These are phyloP conservation scores for Aradophagus sp. DNA, from an alignment of 1,140 invertebrate species.

Conservation along the genomic window DNA sequence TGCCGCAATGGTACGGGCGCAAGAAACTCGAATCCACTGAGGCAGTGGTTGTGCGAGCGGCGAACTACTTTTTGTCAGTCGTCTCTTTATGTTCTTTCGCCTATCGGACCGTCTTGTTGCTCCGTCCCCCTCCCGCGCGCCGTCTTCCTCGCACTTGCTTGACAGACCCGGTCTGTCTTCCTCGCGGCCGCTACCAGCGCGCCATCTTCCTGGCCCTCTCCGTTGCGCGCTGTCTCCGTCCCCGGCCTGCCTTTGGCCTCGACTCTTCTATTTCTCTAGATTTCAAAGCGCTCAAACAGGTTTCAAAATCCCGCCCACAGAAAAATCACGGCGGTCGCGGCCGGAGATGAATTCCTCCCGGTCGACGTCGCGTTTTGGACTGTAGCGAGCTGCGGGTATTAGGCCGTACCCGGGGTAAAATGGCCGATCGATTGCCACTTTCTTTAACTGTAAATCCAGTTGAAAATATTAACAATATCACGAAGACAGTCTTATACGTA, in stretches of 20 bases:
- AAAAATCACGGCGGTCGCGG: constrained; percentile 65
- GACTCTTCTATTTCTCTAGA: constrained; percentile 71
- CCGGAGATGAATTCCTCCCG: constrained; percentile 40
- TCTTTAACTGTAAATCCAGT: too few relatives aligned
- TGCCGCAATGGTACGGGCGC: constrained; percentile 40
- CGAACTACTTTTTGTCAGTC: constrained; percentile 71
- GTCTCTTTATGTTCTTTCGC: constrained; percentile 65
- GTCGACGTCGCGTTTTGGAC: constrained; percentile 29
- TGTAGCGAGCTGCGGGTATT: constrained; percentile 45
- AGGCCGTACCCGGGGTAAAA: constrained; percentile 4
- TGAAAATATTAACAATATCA: too few relatives aligned
- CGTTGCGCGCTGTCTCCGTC: constrained; percentile 31
- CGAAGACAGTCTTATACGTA: too few relatives aligned
- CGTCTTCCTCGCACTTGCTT: neutral
- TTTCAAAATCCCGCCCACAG: constrained; percentile 74
- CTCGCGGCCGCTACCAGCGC: constrained; percentile 45
- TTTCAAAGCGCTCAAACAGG: constrained; percentile 74
- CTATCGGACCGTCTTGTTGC: constrained; percentile 60
- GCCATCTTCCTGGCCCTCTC: constrained; percentile 55
- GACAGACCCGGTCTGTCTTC: constrained; percentile 25
- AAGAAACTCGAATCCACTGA: constrained; percentile 57
- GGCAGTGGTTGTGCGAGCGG: constrained; percentile 61
- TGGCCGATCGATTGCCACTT: too few relatives aligned
- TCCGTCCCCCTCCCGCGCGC: constrained; percentile 13
- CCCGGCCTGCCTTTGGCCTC: constrained; percentile 56